Evolutionary conservation across 2,888 invertebrate genomes (phyloP), one percentile per base, ranked within the genome.

Genomic region (Drosophila kanekoi): DNA sequence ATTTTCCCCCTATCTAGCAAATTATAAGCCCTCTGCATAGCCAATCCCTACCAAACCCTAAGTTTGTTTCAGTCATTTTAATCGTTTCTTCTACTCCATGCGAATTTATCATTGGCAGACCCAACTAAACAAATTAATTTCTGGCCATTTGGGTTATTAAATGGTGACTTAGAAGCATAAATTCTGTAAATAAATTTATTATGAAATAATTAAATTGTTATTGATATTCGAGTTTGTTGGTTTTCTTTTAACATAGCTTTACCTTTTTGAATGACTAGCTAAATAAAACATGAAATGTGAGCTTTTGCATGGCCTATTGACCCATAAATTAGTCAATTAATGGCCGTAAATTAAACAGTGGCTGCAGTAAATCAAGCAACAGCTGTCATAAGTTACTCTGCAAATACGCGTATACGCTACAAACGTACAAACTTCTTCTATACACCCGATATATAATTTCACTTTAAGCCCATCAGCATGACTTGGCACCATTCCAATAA

Each of bases 311-410:
- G 51, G 32, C 4, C 44, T 37, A 44, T 16, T 45, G 48, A 44
- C 48, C 40, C 52, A 81, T 84, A 84, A 87, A 81, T 87, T 61
- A 69, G 64, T 41, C 54, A 68, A 73, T 62, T 81, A 78, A 72
- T 69, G 76, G 44, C 43, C 60, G 38, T 60, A 70, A 72, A 61
- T 72, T 72, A 69, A 66, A 70, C 49, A 68, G 40, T 45, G 66
- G 51, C 61, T 53, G 38, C 41, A 45, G 62, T 41, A 43, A 47
- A 38, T 45, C 18, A 48, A 33, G 4, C 59, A 53, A 16, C 37
- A 20, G 37, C 33, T 41, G 38, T 37, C 47, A 32, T 53, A 14
- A 37, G 56, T 64, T 28, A 28, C 38, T 60, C 43, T 10, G 20
- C 44, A 51, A 47, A 43, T 51, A 51, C 53, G 38, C 23, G 23